phyloP scores from a whole-genome alignment of 2,797 vertebrate genomes.

The Orientallactaga sibirica region DNA sequence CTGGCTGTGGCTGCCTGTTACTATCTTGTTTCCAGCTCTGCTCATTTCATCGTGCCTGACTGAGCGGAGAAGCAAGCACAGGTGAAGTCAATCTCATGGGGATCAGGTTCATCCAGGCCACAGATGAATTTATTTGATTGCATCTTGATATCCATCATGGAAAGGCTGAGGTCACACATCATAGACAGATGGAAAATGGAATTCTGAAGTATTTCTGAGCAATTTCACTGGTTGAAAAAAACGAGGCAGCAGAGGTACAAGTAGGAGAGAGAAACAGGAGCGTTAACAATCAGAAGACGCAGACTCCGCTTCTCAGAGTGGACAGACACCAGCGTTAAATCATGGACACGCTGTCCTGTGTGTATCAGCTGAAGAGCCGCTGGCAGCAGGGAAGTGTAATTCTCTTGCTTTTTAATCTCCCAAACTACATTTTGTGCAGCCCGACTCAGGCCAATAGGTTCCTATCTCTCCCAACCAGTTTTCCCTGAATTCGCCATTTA shows the following conservation, averaged over 20 bases:
- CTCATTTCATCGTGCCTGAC: neutral
- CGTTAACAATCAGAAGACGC: neutral
- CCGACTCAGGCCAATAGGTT: neutral
- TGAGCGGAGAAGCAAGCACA: conserved; percentile 7
- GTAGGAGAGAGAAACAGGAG: conserved; percentile 8
- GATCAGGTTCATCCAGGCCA: neutral
- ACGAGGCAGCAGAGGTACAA: neutral
- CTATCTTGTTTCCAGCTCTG: neutral
- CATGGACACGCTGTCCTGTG: fast-evolving
- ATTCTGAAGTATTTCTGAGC: conserved; percentile 14
- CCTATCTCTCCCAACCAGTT: conserved; percentile 40
- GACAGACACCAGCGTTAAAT: neutral
- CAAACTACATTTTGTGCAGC: conserved; percentile 26
- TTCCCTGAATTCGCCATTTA: conserved; percentile 1
- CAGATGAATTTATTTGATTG: conserved; percentile 50
- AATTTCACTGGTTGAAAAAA: conserved; percentile 33
- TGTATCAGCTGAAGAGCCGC: neutral
- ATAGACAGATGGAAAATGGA: conserved; percentile 23
- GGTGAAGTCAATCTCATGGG: neutral
- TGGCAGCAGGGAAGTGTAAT: neutral
- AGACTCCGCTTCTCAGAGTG: neutral
- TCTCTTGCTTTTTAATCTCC: conserved; percentile 17
- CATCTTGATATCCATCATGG: conserved; percentile 52
- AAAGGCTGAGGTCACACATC: conserved; percentile 35
- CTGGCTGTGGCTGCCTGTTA: neutral